Percentiles rank a stretch among this genome's conserved stretches.
phyloP scores from a whole-genome alignment of 2,113 vertebrate species.

The Lepus europaeus region DNA sequence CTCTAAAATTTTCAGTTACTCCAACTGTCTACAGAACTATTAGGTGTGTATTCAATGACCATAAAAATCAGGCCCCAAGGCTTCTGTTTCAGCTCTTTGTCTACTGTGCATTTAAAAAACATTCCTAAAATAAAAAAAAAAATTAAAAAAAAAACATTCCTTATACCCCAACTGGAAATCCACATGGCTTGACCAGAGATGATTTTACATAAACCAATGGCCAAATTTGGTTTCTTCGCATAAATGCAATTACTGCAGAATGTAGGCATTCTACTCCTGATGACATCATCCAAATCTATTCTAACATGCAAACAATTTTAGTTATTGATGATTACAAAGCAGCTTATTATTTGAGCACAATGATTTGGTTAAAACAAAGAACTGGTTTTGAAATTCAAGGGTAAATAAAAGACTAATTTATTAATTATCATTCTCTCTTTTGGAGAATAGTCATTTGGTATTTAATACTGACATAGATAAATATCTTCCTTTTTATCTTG shows the following conservation, averaged over 20 bases:
- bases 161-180: slow-evolving; percentile 21
- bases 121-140: neutral
- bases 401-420: slow-evolving; percentile 42
- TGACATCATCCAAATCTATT: neutral
- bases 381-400: slow-evolving; percentile 34
- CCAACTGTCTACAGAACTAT: neutral
- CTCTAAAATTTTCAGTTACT: neutral
- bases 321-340: slow-evolving; percentile 6
- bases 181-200: slow-evolving; percentile 9
- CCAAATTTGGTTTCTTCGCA: slow-evolving; percentile 19
- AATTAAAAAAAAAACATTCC: slow-evolving; percentile 9
- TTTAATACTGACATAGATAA: slow-evolving; percentile 6
- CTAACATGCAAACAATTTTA: neutral
- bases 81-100: neutral
- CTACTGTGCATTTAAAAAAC: neutral
- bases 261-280: neutral
- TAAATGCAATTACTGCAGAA: neutral
- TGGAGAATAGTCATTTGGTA: neutral
- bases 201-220: neutral
- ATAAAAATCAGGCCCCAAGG: slow-evolving; percentile 13
- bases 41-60: neutral
- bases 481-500: neutral
- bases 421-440: slow-evolving; percentile 42
- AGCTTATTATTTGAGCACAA: slow-evolving; percentile 10
- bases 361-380: slow-evolving; percentile 21